These are phyloP conservation scores for Pandion haliaetus DNA, from an alignment of 2,113 vertebrate species.

Conservation along the genomic window DNA sequence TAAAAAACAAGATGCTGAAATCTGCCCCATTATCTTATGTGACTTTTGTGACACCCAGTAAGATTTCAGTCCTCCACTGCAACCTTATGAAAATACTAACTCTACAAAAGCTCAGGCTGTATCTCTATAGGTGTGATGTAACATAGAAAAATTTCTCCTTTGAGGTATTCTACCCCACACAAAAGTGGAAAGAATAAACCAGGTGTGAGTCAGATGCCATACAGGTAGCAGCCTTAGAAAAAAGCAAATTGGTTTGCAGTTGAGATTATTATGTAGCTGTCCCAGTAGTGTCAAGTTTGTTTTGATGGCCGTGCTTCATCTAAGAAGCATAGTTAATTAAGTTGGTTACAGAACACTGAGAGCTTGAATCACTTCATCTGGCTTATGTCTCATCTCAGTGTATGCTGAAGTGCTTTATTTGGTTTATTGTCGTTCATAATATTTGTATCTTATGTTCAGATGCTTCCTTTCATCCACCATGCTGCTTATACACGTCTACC, in stretches of 20 bases:
- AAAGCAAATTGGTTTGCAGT: neutral
- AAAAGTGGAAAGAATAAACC: neutral
- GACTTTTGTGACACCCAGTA: neutral
- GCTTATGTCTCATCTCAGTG: neutral
- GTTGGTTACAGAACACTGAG: neutral
- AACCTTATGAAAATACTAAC: neutral
- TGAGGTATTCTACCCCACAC: neutral
- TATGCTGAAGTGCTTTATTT: neutral
- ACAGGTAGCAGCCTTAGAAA: neutral
- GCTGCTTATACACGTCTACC: fast-evolving
- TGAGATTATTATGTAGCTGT: neutral
- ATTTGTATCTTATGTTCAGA: neutral
- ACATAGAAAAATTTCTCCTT: neutral
- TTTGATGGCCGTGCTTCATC: neutral
- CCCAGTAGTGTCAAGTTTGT: neutral
- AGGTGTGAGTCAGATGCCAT: neutral
- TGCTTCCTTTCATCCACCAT: neutral
- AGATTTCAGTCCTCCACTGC: neutral
- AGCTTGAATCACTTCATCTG: neutral
- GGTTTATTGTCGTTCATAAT: neutral
- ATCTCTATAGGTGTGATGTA: neutral
- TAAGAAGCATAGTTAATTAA: neutral
- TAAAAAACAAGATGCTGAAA: neutral
- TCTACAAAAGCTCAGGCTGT: neutral
- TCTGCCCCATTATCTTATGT: fast-evolving